Conservation (phyloP, 2,113 vertebrate genomes). For the Platichthys stellatus region DNA sequence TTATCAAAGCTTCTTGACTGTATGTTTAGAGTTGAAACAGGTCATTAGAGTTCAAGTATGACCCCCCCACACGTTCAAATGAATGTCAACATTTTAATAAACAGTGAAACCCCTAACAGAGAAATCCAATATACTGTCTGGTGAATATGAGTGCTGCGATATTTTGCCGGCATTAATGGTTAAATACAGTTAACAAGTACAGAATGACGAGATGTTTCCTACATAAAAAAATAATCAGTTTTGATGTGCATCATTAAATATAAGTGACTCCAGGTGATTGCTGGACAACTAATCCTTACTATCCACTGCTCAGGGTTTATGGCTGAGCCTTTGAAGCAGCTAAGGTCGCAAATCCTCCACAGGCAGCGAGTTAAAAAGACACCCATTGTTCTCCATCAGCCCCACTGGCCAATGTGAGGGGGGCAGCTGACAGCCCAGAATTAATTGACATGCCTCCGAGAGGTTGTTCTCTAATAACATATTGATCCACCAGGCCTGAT, state of each 20-base stretch:
- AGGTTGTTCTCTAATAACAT: slow-evolving; percentile 94
- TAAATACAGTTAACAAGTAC: too few relatives aligned
- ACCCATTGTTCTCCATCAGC: slow-evolving; percentile 53
- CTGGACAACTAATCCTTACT: not conserved
- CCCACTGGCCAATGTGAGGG: slow-evolving; percentile 63
- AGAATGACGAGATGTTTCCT: not conserved
- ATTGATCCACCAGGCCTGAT: slow-evolving; percentile 90
- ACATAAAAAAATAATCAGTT: not conserved
- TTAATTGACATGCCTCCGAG: slow-evolving; percentile 89
- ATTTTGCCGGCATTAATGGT: too few relatives aligned
- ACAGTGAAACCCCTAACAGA: too few relatives aligned
- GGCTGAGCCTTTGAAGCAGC: slow-evolving; percentile 36
- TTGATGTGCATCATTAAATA: not conserved
- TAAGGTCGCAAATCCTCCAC: slow-evolving; percentile 55
- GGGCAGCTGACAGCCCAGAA: slow-evolving; percentile 86
- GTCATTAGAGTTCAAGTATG: too few relatives aligned
- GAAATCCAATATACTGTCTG: too few relatives aligned
- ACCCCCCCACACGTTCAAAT: too few relatives aligned
- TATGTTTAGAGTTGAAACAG: too few relatives aligned
- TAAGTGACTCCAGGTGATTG: not conserved
- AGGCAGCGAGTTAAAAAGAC: slow-evolving; percentile 66
- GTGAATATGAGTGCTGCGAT: too few relatives aligned
- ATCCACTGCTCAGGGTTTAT: not conserved
- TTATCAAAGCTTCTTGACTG: too few relatives aligned
- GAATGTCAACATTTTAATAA: too few relatives aligned